Conservation (phyloP, 2,113 vertebrate species). For the Eurystomus gularis region DNA sequence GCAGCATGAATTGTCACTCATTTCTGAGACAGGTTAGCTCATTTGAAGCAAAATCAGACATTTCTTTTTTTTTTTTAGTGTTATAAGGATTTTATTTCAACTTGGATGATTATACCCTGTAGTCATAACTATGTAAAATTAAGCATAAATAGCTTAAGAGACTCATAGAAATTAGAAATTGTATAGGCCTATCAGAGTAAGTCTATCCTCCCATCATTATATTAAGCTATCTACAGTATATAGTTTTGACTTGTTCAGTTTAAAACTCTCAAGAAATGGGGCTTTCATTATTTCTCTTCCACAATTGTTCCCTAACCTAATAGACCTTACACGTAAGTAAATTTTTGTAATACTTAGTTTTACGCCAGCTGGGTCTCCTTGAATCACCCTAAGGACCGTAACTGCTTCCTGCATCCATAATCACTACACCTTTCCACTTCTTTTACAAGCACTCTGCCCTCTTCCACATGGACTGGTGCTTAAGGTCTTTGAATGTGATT, state of each 20-base stretch:
- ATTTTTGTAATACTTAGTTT: background rate
- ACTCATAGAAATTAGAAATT: slow-evolving; percentile 4
- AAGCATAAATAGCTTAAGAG: slow-evolving; percentile 25
- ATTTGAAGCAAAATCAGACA: background rate
- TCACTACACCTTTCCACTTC: background rate
- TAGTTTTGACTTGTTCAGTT: slow-evolving; percentile 7
- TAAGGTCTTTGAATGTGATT: background rate
- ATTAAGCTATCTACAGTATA: background rate
- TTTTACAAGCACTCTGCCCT: background rate
- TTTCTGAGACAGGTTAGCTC: background rate
- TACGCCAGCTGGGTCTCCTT: background rate
- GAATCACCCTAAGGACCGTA: background rate
- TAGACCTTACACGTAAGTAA: background rate
- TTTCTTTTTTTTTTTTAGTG: background rate
- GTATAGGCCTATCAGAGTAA: background rate
- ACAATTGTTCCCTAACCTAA: background rate
- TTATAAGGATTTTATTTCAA: slow-evolving; percentile 37
- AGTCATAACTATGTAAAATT: slow-evolving; percentile 63
- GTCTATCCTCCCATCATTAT: background rate
- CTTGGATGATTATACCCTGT: slow-evolving; percentile 36
- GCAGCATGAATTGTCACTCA: background rate
- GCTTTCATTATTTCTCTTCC: background rate
- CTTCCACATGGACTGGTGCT: fast-evolving
- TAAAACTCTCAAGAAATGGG: background rate
- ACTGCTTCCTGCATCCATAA: background rate